Evolutionary conservation across 1,140 invertebrate species (phyloP), one percentile per base, ranked within the genome.

Genomic region (Magallana gigas): DNA sequence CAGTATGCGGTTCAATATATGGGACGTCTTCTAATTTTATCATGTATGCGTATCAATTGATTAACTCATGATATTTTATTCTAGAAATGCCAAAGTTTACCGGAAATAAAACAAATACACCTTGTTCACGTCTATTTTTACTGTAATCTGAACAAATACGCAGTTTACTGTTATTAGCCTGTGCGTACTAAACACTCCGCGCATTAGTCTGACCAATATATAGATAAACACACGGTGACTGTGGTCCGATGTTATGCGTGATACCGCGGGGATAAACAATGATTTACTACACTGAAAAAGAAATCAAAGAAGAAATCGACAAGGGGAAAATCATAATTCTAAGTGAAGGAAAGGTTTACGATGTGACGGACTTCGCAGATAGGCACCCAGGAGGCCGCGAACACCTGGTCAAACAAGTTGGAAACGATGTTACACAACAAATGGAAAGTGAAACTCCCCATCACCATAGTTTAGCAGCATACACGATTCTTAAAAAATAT

Each of bases 381-480:
- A 92, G 93, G 29, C 95, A 95, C 88, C 95, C 95, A 2, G 95
- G 95, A 29, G 95, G 95, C 0, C 85, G 87, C 11, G 92, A 93
- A 86, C 88, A 94, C 8, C 85, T 95, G 14, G 58, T 89, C 85
- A 87, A 93, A 83, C 88, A 94, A 36, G 92, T 91, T 16, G 95
- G 94, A 16, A 86, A 90, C 57, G 93, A 95, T 84, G 90, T 95
- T 36, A 92, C 91, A 16, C 62, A 90, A 36, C 89, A 92, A 23
- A 94, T 95, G 93, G 80, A 91, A 71, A 92, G 89, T 8, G 90
- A 92, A 64, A 58, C 48, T 57, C 76, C 85, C 18, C 95, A 95
- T 87, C 91, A 92, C 83, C 95, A 95, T 88, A 93, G 92, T 14
- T 86, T 89, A 62, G 93, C 94, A 6, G 95, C 95, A 2, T 95